Evolutionary conservation across 2,888 invertebrate genomes (phyloP).

Genomic region (Ypsolopha sequella): DNA sequence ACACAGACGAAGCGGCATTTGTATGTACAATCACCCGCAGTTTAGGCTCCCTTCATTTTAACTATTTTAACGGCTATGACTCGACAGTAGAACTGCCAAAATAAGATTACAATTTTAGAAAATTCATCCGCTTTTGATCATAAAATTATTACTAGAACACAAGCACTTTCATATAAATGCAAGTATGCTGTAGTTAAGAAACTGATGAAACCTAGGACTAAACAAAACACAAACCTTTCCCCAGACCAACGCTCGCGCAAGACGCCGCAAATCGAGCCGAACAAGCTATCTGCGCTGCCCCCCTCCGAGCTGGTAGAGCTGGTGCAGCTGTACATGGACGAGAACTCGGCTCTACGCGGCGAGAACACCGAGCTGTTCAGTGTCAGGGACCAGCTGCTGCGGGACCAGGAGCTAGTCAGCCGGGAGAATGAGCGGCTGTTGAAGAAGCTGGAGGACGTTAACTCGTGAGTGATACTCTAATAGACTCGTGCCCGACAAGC

Average conservation of each 20-base stretch:
- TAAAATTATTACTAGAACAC: no score
- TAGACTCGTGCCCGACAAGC: no score
- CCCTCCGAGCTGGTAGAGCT: constrained; percentile 86
- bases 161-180: no score
- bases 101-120: no score
- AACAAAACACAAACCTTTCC: background rate
- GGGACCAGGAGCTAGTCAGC: constrained; percentile 92
- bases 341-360: constrained; percentile 81
- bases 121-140: no score
- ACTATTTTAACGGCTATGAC: no score
- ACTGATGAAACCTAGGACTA: background rate
- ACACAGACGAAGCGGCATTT: no score
- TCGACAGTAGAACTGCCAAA: no score
- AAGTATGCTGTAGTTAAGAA: background rate
- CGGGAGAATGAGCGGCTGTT: constrained; percentile 91
- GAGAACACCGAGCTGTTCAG: constrained; percentile 90
- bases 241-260: constrained; percentile 47
- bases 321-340: constrained; percentile 86
- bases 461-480: constrained; percentile 75
- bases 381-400: constrained; percentile 81
- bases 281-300: constrained; percentile 80
- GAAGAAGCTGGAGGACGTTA: constrained; percentile 90
- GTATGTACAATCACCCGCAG: no score
- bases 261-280: constrained; percentile 76
- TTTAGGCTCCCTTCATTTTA: no score